Evolutionary conservation across 2,113 vertebrate genomes (phyloP), one percentile per base, ranked within the genome.

Genomic region (Atlantisia rogersi): DNA sequence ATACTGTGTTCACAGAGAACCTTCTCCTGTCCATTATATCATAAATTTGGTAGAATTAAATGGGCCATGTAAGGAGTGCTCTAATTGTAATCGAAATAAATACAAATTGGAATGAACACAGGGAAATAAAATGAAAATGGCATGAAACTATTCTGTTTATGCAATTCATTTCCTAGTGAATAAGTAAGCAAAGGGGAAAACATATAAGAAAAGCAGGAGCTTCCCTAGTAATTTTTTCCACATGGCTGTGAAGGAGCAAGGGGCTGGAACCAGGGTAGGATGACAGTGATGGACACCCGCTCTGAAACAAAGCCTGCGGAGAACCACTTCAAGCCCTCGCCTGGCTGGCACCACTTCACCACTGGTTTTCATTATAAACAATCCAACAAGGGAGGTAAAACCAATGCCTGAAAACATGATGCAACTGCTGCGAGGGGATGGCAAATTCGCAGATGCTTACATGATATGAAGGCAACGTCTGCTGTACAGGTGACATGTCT

Each of bases 81-180:
- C 37, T 92, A 93, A 96, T 92, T 94, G 82, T 65, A 88, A 86
- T 22, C 69, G 68, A 94, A 92, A 94, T 94, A 91, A 95, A 96
- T 28, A 93, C 73, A 82, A 84, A 96, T 37, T 59, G 56, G 69
- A 91, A 92, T 35, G 78, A 95, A 92, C 70, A 42, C 44, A 50
- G 46, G 87, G 85, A 95, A 92, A 95, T 86, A 87, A 93, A 94
- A 80, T 5, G 15, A 90, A 94, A 92, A 94, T 67, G 84, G 79
- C 59, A 44, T 29, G 50, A n/a, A 92, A 76, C 64, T 79, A 28
- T 60, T 90, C 67, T 76, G 29, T 32, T 94, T 75, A 88, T 60
- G 67, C 40, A 56, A 88, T 80, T 86, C 13, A 95, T 94, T 97
- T 77, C 62, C 40, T 59, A 77, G 83, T 77, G 92, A 89, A 86